Conservation (phyloP, 2,113 vertebrate species). For the Ameiurus melas region DNA sequence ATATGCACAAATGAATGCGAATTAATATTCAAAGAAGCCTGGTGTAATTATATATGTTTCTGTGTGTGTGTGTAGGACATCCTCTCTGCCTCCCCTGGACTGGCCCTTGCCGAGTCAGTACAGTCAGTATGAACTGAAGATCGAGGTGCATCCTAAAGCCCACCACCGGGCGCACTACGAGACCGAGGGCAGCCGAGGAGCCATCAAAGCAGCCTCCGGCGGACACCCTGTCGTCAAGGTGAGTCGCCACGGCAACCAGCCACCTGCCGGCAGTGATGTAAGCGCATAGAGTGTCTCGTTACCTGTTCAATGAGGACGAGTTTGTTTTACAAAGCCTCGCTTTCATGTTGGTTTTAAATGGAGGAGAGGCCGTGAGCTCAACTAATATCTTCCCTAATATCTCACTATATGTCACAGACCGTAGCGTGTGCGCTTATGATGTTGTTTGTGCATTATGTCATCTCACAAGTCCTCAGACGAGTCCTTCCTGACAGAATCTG, state of each 20-base stretch:
- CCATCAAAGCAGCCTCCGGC: conserved; percentile 91
- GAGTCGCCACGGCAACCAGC: conserved; percentile 54
- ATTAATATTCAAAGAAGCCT: background rate
- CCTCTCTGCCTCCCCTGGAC: conserved; percentile 94
- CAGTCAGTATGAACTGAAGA: conserved; percentile 93
- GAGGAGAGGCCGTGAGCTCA: background rate
- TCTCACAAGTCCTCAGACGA: conserved; percentile 17
- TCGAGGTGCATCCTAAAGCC: conserved; percentile 97
- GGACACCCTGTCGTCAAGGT: conserved; percentile 98
- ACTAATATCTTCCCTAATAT: background rate
- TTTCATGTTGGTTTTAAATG: conserved; percentile 11
- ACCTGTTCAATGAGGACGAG: conserved; percentile 1
- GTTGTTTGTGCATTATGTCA: conserved; percentile 14
- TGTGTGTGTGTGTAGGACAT: conserved; percentile 81
- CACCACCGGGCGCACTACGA: conserved; percentile 98
- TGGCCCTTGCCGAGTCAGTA: conserved; percentile 95
- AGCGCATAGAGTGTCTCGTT: conserved; percentile 21
- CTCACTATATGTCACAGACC: conserved; percentile 15
- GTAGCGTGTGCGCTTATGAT: background rate
- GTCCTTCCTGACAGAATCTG: conserved; percentile 4
- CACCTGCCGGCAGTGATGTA: conserved; percentile 25
- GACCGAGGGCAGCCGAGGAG: conserved; percentile 97
- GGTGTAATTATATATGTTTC: background rate
- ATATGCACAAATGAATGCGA: background rate
- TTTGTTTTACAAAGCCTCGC: conserved; percentile 31